phyloP scores from a whole-genome alignment of 1,140 invertebrate genomes.

The Macrostomum lignano region DNA sequence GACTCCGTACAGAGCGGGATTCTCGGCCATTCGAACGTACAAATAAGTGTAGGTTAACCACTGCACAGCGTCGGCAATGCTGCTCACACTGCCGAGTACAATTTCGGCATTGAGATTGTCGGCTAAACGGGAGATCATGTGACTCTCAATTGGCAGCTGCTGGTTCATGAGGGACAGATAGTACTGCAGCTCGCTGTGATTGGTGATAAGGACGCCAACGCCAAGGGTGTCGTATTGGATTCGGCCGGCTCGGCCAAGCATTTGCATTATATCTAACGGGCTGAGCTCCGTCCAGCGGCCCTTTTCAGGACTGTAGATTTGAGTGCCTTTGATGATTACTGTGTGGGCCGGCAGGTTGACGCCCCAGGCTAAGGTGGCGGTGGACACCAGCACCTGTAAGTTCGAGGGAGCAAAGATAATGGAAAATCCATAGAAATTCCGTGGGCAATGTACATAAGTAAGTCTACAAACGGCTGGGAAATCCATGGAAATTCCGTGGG shows the following conservation, averaged over 20 bases:
- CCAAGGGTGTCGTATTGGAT: slow-evolving; percentile 96
- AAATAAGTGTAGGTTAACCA: slow-evolving; percentile 89
- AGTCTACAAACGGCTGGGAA: too few species aligned
- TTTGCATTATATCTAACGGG: slow-evolving; percentile 75
- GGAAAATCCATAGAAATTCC: too few species aligned
- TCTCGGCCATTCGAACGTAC: slow-evolving; percentile 41
- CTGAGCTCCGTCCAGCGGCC: slow-evolving; percentile 89
- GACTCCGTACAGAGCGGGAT: slow-evolving; percentile 59
- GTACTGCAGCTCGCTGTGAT: slow-evolving; percentile 89
- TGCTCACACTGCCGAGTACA: slow-evolving; percentile 77
- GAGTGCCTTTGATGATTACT: slow-evolving; percentile 95
- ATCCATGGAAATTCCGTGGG: too few species aligned
- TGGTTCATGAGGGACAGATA: slow-evolving; percentile 90
- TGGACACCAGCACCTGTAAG: slow-evolving; percentile 88
- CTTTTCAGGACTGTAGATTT: slow-evolving; percentile 91
- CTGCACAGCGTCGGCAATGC: slow-evolving; percentile 67
- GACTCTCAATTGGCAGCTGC: slow-evolving; percentile 40
- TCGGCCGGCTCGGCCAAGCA: slow-evolving; percentile 80
- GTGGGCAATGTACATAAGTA: too few species aligned
- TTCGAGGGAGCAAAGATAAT: too few species aligned
- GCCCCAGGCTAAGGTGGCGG: slow-evolving; percentile 93
- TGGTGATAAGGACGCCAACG: slow-evolving; percentile 91
- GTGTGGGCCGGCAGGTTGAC: slow-evolving; percentile 96
- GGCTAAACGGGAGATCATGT: slow-evolving; percentile 40
- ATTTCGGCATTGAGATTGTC: slow-evolving; percentile 95